phyloP scores from a whole-genome alignment of 1,140 invertebrate species.

The Macrobrachium rosenbergii region DNA sequence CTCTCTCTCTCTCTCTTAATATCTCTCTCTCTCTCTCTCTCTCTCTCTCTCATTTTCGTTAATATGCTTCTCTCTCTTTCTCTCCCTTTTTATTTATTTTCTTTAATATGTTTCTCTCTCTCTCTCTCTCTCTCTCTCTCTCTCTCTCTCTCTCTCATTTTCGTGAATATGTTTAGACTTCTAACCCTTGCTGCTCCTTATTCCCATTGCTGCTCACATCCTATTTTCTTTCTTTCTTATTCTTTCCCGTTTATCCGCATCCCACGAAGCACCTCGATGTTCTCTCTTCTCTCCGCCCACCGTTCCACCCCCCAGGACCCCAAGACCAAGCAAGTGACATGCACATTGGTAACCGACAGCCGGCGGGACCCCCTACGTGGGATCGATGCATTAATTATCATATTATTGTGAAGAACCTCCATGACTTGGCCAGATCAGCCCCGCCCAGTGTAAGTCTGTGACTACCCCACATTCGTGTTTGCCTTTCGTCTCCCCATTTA shows the following conservation, averaged over 20 bases:
- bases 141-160: background rate
- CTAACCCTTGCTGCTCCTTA: background rate
- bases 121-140: background rate
- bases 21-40: background rate
- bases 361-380: slow-evolving; percentile 27
- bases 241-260: background rate
- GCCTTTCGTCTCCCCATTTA: background rate
- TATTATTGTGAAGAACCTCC: slow-evolving; percentile 35
- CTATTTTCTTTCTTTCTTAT: background rate
- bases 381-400: slow-evolving; percentile 60
- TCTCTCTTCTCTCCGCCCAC: background rate
- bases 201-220: background rate
- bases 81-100: background rate
- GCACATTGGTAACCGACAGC: slow-evolving; percentile 40
- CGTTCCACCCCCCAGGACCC: background rate
- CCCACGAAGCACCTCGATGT: background rate
- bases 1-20: too few species aligned
- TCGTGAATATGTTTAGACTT: too few species aligned
- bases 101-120: background rate
- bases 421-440: slow-evolving; percentile 4
- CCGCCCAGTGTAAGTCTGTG: background rate
- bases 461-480: background rate
- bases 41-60: too few species aligned
- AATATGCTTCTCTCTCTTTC: background rate
- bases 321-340: background rate